Evolutionary conservation across 1,140 invertebrate genomes (phyloP), one percentile per base, ranked within the genome.

Genomic region (Hypothenemus hampei): DNA sequence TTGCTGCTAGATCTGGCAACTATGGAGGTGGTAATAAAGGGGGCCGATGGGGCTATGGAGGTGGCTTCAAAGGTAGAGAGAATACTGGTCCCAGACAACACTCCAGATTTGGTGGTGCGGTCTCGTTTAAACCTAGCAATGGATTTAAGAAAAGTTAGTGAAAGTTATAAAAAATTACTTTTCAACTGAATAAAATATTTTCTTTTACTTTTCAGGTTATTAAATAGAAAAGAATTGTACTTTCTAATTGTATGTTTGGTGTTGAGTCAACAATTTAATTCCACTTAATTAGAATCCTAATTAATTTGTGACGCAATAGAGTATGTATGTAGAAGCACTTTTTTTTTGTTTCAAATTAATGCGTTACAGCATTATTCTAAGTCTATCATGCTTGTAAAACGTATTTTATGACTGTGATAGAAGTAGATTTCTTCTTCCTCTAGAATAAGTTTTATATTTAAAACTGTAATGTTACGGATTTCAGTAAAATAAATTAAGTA

Each of bases 1-100:
- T 78, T 59, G 73, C 74, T 21, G 72, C 65, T 52, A 61, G 72
- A n/a, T 55, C 31, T 31, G 49, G 62, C n/a, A 59, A 62, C 11
- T 48, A 53, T 33, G 52, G 60, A 22, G 47, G 54, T 15, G 55
- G 62, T 8, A 40, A 33, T 0, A 53, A 44, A 0, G 36, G 45
- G 22, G 55, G 60, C 6, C 23, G 61, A 47, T 52, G 58, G 37
- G 62, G 64, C 13, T 51, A 59, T 37, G 54, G 58, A 4, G 53
- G 59, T 11, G 49, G 54, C 47, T 58, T 60, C 36, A 57, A 57
- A 54, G 61, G 65, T 8, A 35, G 63, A 35, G 58, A 54, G 13
- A 49, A 67, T 56, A 67, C 64, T 31, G 57, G 36, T 29, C 61
- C 60, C 22, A 62, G 61, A 54, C 33, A 41, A 18, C 60, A 68